phyloP scores from a whole-genome alignment of 2,113 vertebrate species.

The Aspiorhynchus laticeps region DNA sequence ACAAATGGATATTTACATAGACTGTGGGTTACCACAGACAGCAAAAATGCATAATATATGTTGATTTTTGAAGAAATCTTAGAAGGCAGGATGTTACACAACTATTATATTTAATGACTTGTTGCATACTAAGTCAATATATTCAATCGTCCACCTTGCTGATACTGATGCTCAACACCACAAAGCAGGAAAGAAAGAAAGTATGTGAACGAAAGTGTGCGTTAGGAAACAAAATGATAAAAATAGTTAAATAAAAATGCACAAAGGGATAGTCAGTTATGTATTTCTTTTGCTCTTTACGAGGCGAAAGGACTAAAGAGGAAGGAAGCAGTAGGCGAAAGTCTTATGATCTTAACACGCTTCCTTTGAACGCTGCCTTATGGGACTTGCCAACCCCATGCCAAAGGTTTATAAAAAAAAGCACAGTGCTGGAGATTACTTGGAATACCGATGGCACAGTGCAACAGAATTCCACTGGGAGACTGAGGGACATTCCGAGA shows the following conservation, averaged over 20 bases:
- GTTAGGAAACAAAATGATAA: background rate
- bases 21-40: background rate
- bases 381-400: slow-evolving; percentile 74
- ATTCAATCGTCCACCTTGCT: background rate
- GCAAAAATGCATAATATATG: background rate
- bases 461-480: slow-evolving; percentile 74
- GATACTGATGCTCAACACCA: background rate
- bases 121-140: background rate
- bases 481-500: slow-evolving; percentile 69
- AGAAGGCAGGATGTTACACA: background rate
- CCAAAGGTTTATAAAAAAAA: slow-evolving; percentile 76
- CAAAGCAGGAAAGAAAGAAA: background rate
- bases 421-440: slow-evolving; percentile 74
- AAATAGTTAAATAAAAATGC: background rate
- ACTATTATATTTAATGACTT: background rate
- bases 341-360: slow-evolving; percentile 75
- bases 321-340: slow-evolving; percentile 62
- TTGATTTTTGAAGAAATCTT: background rate
- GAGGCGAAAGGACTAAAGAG: slow-evolving; percentile 56
- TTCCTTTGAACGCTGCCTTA: slow-evolving; percentile 78
- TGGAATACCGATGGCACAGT: slow-evolving; percentile 77
- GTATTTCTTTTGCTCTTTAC: slow-evolving; percentile 63
- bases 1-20: no score
- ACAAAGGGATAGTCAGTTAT: slow-evolving; percentile 62
- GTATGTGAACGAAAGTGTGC: background rate